Conservation (phyloP, 2,797 vertebrate species). For the Centroberyx gerrardi region DNA sequence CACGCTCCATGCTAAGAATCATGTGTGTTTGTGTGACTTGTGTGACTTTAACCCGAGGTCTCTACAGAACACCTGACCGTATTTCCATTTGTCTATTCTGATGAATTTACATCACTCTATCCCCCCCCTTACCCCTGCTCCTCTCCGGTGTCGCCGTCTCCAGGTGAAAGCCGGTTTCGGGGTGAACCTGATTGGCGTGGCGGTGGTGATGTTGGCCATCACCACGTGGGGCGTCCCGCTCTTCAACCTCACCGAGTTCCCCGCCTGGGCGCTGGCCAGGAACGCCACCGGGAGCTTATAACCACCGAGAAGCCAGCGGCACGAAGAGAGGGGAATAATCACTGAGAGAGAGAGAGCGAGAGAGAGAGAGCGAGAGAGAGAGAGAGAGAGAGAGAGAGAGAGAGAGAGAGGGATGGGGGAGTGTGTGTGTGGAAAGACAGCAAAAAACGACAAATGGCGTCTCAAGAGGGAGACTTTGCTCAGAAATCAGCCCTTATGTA, state of each 20-base stretch:
- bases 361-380: neutral
- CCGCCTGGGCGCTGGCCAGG: constrained; percentile 89
- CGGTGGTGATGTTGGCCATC: constrained; percentile 96
- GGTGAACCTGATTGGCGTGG: constrained; percentile 95
- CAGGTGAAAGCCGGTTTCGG: constrained; percentile 98
- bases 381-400: neutral
- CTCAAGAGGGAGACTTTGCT: constrained; percentile 28
- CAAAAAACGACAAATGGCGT: neutral
- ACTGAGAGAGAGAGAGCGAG: constrained; percentile 23
- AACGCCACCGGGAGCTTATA: constrained; percentile 88
- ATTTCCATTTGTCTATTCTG: neutral
- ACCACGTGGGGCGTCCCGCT: constrained; percentile 96
- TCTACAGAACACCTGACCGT: too few relatives aligned
- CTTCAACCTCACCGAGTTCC: constrained; percentile 93
- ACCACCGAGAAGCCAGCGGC: constrained; percentile 32
- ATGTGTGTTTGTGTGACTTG: too few relatives aligned
- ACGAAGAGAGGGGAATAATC: neutral
- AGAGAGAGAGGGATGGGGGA: neutral
- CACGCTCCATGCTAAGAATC: too few relatives aligned
- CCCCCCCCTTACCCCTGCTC: neutral
- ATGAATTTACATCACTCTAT: neutral
- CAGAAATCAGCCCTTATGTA: constrained; percentile 18
- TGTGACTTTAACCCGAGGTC: too few relatives aligned
- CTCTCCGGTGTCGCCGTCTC: neutral
- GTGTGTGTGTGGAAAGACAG: constrained; percentile 28